Evolutionary conservation across 2,797 vertebrate genomes (phyloP), one percentile per base, ranked within the genome.

Genomic region (Coregonus sp.): DNA sequence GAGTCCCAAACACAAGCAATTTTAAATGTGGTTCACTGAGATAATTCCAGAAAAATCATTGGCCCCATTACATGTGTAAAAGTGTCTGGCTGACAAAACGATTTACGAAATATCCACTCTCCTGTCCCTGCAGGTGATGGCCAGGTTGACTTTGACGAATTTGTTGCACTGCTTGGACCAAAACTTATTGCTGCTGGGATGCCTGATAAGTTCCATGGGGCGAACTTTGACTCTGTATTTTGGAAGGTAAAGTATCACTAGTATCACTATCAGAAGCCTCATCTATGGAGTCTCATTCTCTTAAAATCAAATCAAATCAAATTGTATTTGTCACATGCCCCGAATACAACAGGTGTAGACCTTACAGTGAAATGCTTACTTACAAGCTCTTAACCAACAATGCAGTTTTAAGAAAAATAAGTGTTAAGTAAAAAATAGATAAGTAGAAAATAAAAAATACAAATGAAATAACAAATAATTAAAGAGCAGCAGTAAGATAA

Each of bases 101-200:
- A 54, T 2, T 82, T 74, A 81, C 70, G 15, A 61, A 25, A 15
- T 72, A 0, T 77, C 50, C 59, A 33, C 70, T 2, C 37, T 35
- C 82, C 5, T 67, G 31, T 74, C 75, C 73, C 33, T 81, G 14
- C 92, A 99, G 98, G 98, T 4, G 97, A 99, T 0, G 98, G 98
- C 37, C 98, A 98, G 87, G 98, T 99, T 75, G 97, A 97, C 88
- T 99, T 99, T n/a, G 98, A 99, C 78, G 98, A 99, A 87, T 99
- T 99, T 72, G 98, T 99, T 91, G 97, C 97, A 0, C 91, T 99
- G 80, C 94, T 99, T 29, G 98, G 98, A 31, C 98, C 98, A 77
- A 99, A 98, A 85, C 94, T 99, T 20, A 96, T 97, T 50, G 92
- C 96, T 9, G 94, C 97, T 0, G 97, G 97, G 33, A 97, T 99